Base-by-base conservation (phyloP, 23 tunicate species). In the Phallusia fumigata region DNA sequence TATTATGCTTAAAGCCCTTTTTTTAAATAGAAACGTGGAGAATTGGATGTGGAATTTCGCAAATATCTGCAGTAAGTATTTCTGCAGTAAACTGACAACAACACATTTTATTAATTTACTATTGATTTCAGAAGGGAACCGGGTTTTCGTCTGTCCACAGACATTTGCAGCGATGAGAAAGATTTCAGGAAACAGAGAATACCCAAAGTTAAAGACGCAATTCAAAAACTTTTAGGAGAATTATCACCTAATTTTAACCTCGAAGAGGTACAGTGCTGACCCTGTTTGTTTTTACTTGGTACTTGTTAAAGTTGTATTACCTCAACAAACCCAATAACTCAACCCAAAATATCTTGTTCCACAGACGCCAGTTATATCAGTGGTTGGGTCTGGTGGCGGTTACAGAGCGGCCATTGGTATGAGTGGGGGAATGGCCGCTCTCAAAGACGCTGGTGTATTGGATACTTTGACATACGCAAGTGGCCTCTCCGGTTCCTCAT, bases 371-470 rank as follows among this genome's bases (percentile, higher is more conserved):
- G 74, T 51, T 8, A 81, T 87, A 31, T 85, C 90, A 22, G 52
- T 87, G 21, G 90, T 84, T 73, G 83, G 84, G 24, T 64, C 84
- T 19, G 90, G 90, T 5, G 90, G 90, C 3, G 90, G 90, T 16
- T 87, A 80, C 74, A 52, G 90, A 31, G 90, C 90, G 10, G 79
- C 74, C 30, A 82, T 84, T 15, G 80, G 76, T 15, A 75, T 73
- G 53, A 33, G 75, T 0, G 90, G 90, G 0, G 90, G 78, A 36
- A 80, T 87, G 84, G 85, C 74, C 24, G 90, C 90, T 19, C 33
- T 87, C 28, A 31, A 49, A 24, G 90, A 87, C 44, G 83, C 73
- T 33, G 85, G 85, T 32, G 52, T 87, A 0, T 69, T 87, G 31
- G 90, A 81, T 30, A 45, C 90, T 33, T 31, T 87, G 50, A 81